Conservation (phyloP, 1,140 invertebrate species). For the Steinernema feltiae region DNA sequence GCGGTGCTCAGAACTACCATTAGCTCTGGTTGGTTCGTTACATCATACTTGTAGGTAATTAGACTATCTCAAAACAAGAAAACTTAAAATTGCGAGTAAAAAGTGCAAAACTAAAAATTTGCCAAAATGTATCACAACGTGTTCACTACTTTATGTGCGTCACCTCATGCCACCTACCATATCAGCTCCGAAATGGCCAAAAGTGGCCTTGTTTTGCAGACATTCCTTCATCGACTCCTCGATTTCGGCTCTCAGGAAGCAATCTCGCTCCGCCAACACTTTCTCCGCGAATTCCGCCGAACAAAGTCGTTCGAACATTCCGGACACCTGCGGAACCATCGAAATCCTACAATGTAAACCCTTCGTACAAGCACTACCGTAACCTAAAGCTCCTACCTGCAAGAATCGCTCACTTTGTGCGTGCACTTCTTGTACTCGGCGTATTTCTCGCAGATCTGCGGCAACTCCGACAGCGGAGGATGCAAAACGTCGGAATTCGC, state of each 20-base stretch:
- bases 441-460: conserved; percentile 25
- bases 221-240: conserved; percentile 10
- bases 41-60: no score
- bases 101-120: neutral
- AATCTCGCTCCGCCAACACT: neutral
- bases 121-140: neutral
- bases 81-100: no score
- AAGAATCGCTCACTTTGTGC: conserved; percentile 24
- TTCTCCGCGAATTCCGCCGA: neutral
- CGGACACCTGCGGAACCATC: conserved; percentile 20
- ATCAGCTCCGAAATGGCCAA: neutral
- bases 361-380: neutral
- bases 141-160: no score
- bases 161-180: neutral
- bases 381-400: conserved; percentile 29
- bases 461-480: conserved; percentile 28
- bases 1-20: no score
- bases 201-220: neutral
- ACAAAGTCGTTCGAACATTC: conserved; percentile 5
- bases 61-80: no score
- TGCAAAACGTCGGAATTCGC: conserved; percentile 20
- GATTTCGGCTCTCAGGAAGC: conserved; percentile 2
- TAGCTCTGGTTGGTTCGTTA: no score
- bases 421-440: conserved; percentile 34
- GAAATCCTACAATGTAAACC: neutral